These are phyloP conservation scores for Gambusia holbrooki DNA, from an alignment of 2,113 vertebrate species.

Conservation along the genomic window DNA sequence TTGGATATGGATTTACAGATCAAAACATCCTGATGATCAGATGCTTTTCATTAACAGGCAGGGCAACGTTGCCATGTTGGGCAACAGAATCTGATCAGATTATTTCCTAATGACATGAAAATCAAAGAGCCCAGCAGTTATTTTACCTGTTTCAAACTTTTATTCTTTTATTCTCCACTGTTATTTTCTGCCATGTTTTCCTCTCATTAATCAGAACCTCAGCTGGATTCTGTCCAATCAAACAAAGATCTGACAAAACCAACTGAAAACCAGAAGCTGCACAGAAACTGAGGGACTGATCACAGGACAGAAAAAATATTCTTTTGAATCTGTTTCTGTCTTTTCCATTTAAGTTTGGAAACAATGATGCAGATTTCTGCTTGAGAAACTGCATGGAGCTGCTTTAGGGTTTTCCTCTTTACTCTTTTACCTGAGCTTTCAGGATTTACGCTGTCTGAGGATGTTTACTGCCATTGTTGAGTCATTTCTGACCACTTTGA, in stretches of 20 bases:
- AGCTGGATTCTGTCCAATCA: not conserved
- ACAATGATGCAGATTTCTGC: too few species aligned
- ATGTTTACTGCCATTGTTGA: not conserved
- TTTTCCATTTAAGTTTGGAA: too few species aligned
- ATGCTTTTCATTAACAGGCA: not conserved
- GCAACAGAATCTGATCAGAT: not conserved
- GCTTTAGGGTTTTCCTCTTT: too few species aligned
- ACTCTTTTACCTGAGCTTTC: not conserved
- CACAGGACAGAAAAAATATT: too few species aligned
- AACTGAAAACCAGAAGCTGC: not conserved
- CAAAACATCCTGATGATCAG: not conserved
- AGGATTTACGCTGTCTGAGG: not conserved
- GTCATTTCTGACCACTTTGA: conserved; percentile 5
- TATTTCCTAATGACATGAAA: not conserved
- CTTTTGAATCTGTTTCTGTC: too few species aligned
- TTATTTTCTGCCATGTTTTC: not conserved
- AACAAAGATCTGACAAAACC: not conserved
- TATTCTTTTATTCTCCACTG: not conserved
- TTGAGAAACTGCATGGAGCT: too few species aligned
- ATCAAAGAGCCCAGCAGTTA: too few species aligned
- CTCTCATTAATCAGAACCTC: not conserved
- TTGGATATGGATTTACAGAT: not conserved
- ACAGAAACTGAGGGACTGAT: not conserved
- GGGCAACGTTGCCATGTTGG: not conserved
- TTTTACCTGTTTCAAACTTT: not conserved